These are phyloP conservation scores for Drosophila nikananu DNA, from an alignment of 1,140 invertebrate genomes.

Conservation along the genomic window DNA sequence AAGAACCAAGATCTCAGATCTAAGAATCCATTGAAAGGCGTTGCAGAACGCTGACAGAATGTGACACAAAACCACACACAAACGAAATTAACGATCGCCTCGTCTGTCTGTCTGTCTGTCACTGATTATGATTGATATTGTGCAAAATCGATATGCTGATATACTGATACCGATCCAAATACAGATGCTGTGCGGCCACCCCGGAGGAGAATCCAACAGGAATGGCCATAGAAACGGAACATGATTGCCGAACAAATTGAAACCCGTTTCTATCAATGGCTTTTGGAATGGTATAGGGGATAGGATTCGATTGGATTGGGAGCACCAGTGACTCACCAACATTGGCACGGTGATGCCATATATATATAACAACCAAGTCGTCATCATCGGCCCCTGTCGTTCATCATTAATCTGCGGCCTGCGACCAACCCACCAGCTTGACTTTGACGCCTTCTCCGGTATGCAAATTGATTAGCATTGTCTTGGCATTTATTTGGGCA, in stretches of 20 bases:
- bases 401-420: slow-evolving; percentile 23
- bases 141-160: slow-evolving; percentile 20
- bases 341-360: no score
- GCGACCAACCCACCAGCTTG: slow-evolving; percentile 31
- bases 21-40: slow-evolving; percentile 1
- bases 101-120: slow-evolving; percentile 37
- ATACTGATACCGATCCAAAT: neutral
- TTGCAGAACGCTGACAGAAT: slow-evolving; percentile 41
- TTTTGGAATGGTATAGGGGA: neutral
- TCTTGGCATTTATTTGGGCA: slow-evolving; percentile 12
- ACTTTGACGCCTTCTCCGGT: slow-evolving; percentile 20
- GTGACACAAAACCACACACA: slow-evolving; percentile 40
- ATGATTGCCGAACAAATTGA: slow-evolving; percentile 39
- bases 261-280: slow-evolving; percentile 18
- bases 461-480: slow-evolving; percentile 65
- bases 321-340: slow-evolving; percentile 11
- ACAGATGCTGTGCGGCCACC: slow-evolving; percentile 11
- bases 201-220: slow-evolving; percentile 21
- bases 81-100: slow-evolving; percentile 53
- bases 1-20: neutral
- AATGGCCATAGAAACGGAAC: slow-evolving; percentile 36
- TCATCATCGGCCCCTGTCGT: neutral
- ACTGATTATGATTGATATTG: slow-evolving; percentile 57
- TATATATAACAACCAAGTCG: no score
- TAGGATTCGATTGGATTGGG: slow-evolving; percentile 26